Conservation (phyloP, 2,797 vertebrate species). For the Amblyraja radiata region DNA sequence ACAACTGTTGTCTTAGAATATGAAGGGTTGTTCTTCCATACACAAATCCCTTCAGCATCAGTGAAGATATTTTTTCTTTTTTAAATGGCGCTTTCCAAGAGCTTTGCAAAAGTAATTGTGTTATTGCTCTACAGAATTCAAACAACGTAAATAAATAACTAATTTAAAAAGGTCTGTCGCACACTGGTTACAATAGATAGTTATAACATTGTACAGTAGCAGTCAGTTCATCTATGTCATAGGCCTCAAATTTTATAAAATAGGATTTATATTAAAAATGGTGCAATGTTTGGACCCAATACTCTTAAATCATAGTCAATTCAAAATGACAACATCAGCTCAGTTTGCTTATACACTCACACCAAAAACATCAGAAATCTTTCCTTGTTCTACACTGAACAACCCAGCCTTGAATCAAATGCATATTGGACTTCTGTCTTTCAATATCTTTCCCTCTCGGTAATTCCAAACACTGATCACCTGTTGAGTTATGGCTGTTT, state of each 20-base stretch:
- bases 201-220: not conserved
- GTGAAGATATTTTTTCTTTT: not conserved
- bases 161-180: not conserved
- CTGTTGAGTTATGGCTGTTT: not conserved
- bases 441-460: not conserved
- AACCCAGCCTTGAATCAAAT: not conserved
- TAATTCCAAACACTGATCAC: not conserved
- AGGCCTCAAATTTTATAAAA: not conserved
- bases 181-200: not conserved
- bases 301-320: not conserved
- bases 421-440: not conserved
- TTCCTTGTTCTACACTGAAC: not conserved
- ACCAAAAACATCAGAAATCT: too few relatives aligned
- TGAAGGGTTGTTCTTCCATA: not conserved
- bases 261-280: not conserved
- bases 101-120: not conserved
- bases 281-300: not conserved
- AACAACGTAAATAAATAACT: slow-evolving; percentile 19
- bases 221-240: not conserved
- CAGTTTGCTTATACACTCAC: not conserved
- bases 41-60: not conserved
- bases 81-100: not conserved
- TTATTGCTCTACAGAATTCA: not conserved
- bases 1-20: not conserved
- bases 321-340: not conserved